Base-by-base conservation (phyloP, 2,797 vertebrate species). In the Artibeus jamaicensis region DNA sequence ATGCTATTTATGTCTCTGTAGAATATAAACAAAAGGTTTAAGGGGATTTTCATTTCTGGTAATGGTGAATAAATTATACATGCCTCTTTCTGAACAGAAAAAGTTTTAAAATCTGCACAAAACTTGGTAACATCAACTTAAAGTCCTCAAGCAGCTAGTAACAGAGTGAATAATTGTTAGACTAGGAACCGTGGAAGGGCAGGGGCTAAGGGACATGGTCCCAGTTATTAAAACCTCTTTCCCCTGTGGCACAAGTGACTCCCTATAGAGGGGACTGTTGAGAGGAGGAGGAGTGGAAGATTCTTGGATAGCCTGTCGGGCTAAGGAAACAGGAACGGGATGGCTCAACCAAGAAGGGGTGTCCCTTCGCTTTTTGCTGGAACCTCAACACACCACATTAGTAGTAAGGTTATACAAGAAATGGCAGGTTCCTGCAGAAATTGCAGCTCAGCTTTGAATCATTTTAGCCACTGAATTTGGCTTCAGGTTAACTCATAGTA, bases 41-140 rank as follows among this genome's bases (percentile, higher is more conserved):
- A 82, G n/a, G n/a, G 50, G 57, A 74, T 88, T 88, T 89, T 86
- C 34, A 68, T 32, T 73, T 93, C 91, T 76, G 42, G 32, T 81
- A 62, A 81, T 85, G 50, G 34, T 57, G 44, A 86, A 86, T 76
- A 74, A 65, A 59, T 74, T 73, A 65, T 22, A 65, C 44, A 48
- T 48, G 14, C 73, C 77, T 79, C 55, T 77, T 89, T 85, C 19
- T 73, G 86, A 93, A 42, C n/a, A 48, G 62, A 39, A 73, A 22
- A 19, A 86, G 84, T 50, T 92, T 76, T 67, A 57, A 90, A 68
- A 76, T 29, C 7, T 76, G 8, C 18, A 48, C 59, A 70, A 34
- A 86, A 86, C 26, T 78, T 79, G 32, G 37, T 70, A 76, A n/a
- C 32, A 42, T 81, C 19, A 68, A 59, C 26, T 86, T 81, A 70